Evolutionary conservation across 2,113 vertebrate species (phyloP), one percentile per base, ranked within the genome.

Genomic region (Cyprinodon tularosa): DNA sequence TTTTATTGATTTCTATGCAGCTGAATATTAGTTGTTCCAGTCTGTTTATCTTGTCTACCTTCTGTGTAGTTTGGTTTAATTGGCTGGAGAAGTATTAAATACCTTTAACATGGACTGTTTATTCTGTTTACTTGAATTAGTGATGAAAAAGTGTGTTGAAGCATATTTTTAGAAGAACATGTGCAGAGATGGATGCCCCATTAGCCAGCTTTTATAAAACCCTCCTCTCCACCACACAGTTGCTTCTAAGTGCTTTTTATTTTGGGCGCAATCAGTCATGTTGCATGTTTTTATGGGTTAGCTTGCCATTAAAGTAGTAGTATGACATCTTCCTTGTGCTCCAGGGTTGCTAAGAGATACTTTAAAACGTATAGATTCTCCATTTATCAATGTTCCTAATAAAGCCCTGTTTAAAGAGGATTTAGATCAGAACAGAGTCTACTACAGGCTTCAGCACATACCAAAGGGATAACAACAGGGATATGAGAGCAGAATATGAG

Each of bases 171-270:
- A 45, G 36, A 57, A 68, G 36, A 5, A 9, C 3, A 2, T 17
- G n/a, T 22, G 9, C 45, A 15, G 29, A 66, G 45, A 45, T 8
- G 48, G 38, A 69, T 42, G 62, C 12, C 80, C 74, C 81, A 74
- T 88, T 74, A 82, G 17, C 15, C 36, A 39, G 60, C 53, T 73
- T 75, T 67, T n/a, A 57, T 8, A 37, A 70, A 44, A 37, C 36
- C 5, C 3, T 10, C 17, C 0, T 71, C 29, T 65, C 68, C 1
- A 0, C 39, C 47, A 63, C 64, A 62, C 59, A 59, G 74, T 76
- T 65, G 42, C 68, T 38, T 17, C 42, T 22, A 37, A 83, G 86
- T 74, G 69, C 29, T 76, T 80, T 84, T 62, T 77, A 73, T 84
- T 76, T 82, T 60, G 6, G 66, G 37, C 68, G 29, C 62, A 47